phyloP scores from a whole-genome alignment of 2,797 vertebrate genomes.

The Sylvia borin region DNA sequence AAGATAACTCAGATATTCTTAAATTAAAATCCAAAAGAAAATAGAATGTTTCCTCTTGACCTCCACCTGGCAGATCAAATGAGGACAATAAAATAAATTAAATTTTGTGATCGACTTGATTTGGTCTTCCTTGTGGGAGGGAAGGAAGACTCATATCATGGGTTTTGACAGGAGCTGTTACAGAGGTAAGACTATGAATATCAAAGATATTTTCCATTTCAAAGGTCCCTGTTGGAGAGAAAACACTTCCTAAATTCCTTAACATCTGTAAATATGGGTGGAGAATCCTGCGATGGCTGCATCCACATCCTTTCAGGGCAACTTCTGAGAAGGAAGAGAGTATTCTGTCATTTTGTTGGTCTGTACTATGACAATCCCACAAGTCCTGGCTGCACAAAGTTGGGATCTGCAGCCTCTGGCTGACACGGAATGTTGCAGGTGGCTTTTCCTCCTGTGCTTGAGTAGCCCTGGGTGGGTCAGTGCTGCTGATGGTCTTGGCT shows the following conservation, averaged over 20 bases:
- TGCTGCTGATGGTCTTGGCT: not conserved
- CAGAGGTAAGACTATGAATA: not conserved
- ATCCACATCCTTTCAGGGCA: not conserved
- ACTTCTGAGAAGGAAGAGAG: not conserved
- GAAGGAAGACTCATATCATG: not conserved
- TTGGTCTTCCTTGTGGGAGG: rapidly evolving
- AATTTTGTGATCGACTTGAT: not conserved
- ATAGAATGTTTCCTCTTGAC: not conserved
- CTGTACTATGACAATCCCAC: not conserved
- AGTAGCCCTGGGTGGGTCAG: not conserved
- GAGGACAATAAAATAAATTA: not conserved
- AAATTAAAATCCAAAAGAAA: conserved; percentile 11
- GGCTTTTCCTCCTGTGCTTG: not conserved
- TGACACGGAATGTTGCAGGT: rapidly evolving
- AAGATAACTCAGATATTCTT: not conserved
- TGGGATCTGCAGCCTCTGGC: not conserved
- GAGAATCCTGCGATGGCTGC: not conserved
- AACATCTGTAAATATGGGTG: rapidly evolving
- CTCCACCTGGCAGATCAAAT: not conserved
- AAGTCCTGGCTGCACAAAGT: not conserved
- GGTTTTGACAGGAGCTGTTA: not conserved
- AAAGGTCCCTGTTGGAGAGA: not conserved
- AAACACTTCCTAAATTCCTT: not conserved
- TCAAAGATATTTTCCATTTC: not conserved
- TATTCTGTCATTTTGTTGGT: not conserved